Evolutionary conservation across 1,140 invertebrate genomes (phyloP).

Genomic region (Pogonognathellus flavescens): DNA sequence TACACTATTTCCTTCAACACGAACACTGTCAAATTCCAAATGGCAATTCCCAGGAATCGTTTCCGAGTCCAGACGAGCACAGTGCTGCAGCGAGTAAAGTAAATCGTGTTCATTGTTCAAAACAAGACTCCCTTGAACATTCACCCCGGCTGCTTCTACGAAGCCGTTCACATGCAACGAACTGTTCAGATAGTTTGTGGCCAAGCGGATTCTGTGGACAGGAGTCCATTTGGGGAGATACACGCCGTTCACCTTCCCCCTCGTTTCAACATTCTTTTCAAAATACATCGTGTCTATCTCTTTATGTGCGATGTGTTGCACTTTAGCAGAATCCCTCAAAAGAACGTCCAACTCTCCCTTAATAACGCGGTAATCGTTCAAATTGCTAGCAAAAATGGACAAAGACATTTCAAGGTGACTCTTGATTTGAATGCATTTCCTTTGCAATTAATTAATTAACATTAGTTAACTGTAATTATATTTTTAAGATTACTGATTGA

Average conservation of each 20-base stretch:
- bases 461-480: neutral
- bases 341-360: slow-evolving; percentile 20
- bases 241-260: slow-evolving; percentile 4
- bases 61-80: neutral
- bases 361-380: neutral
- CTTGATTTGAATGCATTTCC: too few relatives aligned
- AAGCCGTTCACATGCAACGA: neutral
- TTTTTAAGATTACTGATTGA: neutral
- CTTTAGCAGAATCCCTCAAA: neutral
- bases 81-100: neutral
- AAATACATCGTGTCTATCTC: neutral
- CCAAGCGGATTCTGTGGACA: neutral
- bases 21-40: neutral
- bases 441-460: too few relatives aligned
- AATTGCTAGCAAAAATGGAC: neutral
- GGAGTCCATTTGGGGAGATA: slow-evolving; percentile 10
- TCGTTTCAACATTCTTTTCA: neutral
- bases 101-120: neutral
- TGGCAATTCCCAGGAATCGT: neutral
- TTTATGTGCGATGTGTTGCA: neutral
- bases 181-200: neutral
- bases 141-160: neutral
- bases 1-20: neutral
- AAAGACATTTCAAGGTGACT: too few relatives aligned
- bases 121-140: neutral